Percentiles rank a stretch among this genome's conserved stretches.
Conservation (phyloP, 2,797 vertebrate species). For the Mareca penelope region DNA sequence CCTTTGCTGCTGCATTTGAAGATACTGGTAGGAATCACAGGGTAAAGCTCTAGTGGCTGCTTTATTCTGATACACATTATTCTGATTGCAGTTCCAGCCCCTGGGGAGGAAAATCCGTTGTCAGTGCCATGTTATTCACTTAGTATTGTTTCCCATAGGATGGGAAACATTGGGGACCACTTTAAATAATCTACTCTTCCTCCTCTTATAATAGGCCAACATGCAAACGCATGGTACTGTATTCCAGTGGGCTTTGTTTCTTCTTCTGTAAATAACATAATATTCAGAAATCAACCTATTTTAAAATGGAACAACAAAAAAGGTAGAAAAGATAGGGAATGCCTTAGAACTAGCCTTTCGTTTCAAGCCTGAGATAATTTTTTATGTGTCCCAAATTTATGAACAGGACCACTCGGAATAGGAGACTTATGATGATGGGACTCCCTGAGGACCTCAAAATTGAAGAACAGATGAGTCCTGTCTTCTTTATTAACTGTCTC, state of each 20-base stretch:
- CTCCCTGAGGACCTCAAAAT: neutral
- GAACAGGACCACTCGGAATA: neutral
- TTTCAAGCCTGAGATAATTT: neutral
- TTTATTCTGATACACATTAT: fast-evolving
- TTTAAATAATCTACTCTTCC: neutral
- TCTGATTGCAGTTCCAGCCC: neutral
- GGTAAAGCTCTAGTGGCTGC: neutral
- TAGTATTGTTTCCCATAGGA: neutral
- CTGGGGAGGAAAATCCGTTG: neutral
- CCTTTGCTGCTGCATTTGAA: neutral
- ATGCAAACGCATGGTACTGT: neutral
- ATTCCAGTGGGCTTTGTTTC: neutral
- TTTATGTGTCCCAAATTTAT: neutral
- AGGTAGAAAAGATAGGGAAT: neutral
- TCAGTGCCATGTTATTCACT: neutral
- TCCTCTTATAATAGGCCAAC: neutral
- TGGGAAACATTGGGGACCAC: neutral
- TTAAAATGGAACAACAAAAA: neutral
- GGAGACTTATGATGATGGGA: neutral
- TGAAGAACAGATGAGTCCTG: neutral
- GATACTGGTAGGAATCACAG: neutral
- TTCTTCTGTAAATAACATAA: neutral
- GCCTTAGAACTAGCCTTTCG: neutral
- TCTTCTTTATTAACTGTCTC: neutral
- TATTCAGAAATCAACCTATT: neutral